Evolutionary conservation across 2,888 invertebrate species (phyloP), one percentile per base, ranked within the genome.

Genomic region (Periphyllus acericola): DNA sequence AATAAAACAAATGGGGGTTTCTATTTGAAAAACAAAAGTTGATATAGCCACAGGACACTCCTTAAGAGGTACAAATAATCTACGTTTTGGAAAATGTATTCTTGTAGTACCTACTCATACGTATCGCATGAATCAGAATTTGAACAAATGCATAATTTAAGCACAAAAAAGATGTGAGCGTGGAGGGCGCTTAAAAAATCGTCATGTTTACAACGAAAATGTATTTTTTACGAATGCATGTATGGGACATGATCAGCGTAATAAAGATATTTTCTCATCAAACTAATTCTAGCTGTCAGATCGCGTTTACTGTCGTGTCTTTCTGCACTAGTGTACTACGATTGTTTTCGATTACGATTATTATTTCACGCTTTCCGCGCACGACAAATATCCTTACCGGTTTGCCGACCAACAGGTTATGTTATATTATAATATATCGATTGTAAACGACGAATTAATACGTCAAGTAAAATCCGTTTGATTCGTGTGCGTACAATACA

Each of bases 381-480:
- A 29, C 17, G 14, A 66, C n/a, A 66, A n/a, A 66, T 46, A 66
- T 80, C 5, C 40, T 68, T 68, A 72, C 71, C 71, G 46, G 71
- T 82, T 72, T 71, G 14, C 32, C 52, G 52, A 82, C 34, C 55
- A 71, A 82, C 40, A 32, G 71, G 46, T 83, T 80, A 21, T 46
- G 3, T 46, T 46, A 36, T 36, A n/a, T 36, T 36, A 36, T 46
- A n/a, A n/a, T 46, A 14, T 72, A 72, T 83, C 71, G 82, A 83
- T 72, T 72, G 72, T 60, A 60, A 60, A 74, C 36, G 60, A 83
- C 74, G 11, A 60, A 83, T 83, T 75, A 60, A 34, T 75, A 83
- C 21, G 32, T 32, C 55, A 34, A 72, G n/a, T 36, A n/a, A 74
- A 55, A n/a, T n/a, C 55, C 9, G 55, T 83, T 55, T n/a, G 52